phyloP scores from a whole-genome alignment of 1,140 invertebrate genomes.

The Mercenaria mercenaria region DNA sequence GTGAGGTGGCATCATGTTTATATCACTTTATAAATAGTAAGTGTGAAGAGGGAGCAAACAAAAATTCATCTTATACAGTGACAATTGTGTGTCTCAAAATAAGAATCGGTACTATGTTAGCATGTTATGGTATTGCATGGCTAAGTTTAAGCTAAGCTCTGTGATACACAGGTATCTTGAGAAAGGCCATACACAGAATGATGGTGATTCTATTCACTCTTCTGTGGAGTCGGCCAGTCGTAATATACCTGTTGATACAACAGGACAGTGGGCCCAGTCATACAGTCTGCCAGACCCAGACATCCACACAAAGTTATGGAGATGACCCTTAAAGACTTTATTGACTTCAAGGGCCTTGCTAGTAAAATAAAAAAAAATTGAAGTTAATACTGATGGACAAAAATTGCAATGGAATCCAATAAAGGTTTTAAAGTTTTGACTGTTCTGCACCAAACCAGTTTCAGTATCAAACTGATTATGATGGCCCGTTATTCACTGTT shows the following conservation, averaged over 20 bases:
- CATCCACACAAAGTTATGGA: background rate
- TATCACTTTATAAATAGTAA: background rate
- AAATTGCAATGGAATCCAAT: slow-evolving; percentile 36
- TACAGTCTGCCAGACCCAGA: background rate
- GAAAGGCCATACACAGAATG: slow-evolving; percentile 51
- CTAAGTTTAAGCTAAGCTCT: background rate
- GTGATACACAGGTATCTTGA: slow-evolving; percentile 17
- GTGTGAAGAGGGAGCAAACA: background rate
- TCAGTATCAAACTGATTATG: slow-evolving; percentile 32
- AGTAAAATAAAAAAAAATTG: slow-evolving; percentile 41
- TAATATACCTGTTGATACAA: slow-evolving; percentile 19
- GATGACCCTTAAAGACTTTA: slow-evolving; percentile 8
- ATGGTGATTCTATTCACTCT: slow-evolving; percentile 23
- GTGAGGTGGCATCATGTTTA: slow-evolving; percentile 49
- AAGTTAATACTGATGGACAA: background rate
- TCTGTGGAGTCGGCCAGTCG: slow-evolving; percentile 12
- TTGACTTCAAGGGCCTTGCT: background rate
- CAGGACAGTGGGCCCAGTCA: slow-evolving; percentile 24
- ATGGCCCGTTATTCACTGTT: background rate
- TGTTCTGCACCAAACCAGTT: background rate
- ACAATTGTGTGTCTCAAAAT: slow-evolving; percentile 41
- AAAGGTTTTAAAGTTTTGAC: background rate
- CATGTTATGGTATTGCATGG: slow-evolving; percentile 29
- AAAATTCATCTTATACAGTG: slow-evolving; percentile 45
- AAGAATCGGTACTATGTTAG: slow-evolving; percentile 35